Base-by-base conservation (phyloP, 2,888 invertebrate genomes). In the Eudasyphora cyanicolor region DNA sequence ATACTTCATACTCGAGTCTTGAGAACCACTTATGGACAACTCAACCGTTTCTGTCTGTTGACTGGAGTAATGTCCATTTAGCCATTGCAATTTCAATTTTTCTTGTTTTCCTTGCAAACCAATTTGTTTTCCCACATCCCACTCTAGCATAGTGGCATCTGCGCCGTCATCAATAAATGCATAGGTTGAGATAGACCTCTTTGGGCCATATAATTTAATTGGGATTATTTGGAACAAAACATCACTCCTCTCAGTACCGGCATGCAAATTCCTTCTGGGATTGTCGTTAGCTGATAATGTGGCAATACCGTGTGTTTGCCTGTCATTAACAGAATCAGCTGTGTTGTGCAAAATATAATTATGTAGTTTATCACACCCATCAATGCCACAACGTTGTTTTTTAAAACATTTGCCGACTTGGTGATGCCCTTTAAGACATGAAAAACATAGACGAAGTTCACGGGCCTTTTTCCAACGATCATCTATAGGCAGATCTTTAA, bases 361-460 rank as follows among this genome's bases (percentile, higher is more conserved):
- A 71, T 62, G 14, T 19, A 42, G 38, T 19, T 27, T 8, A 8
- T 29, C 12, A 8, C 10, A 29, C 10, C 70, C 54, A 70, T 19
- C 12, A 17, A 54, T 70, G 7, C 77, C 77, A 45, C 74, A 78
- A 6, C 29, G 64, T 29, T n/a, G n/a, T n/a, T n/a, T n/a, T n/a
- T n/a, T n/a, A n/a, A n/a, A n/a, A n/a, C n/a, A 76, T 64, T 71
- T 76, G 2, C 19, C 12, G 0, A 64, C 67, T 14, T 77, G 73
- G 24, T 82, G 81, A 0, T 29, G 17, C 8, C 57, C 73, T 42
- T 76, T 81, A 1, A 81, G 54, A 70, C 81, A 81, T 7, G 54
- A 69, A 45, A 81, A 81, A 71, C 81, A 76, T 4, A 76, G 19
- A 12, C 35, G 54, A 1, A 71, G 19, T 49, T 70, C 57, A 17